Evolutionary conservation across 2,113 vertebrate species (phyloP).

Genomic region (Amia ocellicauda): DNA sequence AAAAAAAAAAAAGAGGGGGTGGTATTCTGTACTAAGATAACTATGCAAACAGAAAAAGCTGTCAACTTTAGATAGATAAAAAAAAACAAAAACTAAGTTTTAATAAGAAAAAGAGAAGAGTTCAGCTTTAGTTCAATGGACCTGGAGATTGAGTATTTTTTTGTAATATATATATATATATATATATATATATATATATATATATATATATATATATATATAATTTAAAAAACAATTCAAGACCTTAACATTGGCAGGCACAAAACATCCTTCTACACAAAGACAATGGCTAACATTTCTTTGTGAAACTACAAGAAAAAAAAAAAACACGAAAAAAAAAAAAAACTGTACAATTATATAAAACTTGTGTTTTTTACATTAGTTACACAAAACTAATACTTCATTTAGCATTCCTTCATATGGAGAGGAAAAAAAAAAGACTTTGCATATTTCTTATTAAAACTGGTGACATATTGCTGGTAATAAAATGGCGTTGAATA

Average conservation of each 20-base stretch:
- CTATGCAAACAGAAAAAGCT: not conserved
- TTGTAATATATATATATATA: slow-evolving; percentile 58
- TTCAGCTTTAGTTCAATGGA: slow-evolving; percentile 33
- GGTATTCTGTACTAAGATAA: too few relatives aligned
- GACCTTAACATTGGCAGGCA: slow-evolving; percentile 54
- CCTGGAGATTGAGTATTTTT: slow-evolving; percentile 63
- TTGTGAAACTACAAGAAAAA: slow-evolving; percentile 39
- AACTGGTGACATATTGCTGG: slow-evolving; percentile 88
- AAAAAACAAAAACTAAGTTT: slow-evolving; percentile 7
- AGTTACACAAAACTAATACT: slow-evolving; percentile 97
- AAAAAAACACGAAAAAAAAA: slow-evolving; percentile 54
- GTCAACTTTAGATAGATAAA: slow-evolving; percentile 19
- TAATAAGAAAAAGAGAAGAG: slow-evolving; percentile 3
- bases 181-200: slow-evolving; percentile 50
- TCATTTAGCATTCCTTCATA: slow-evolving; percentile 94
- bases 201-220: slow-evolving; percentile 55
- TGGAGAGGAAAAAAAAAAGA: slow-evolving; percentile 52
- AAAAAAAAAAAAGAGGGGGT: too few relatives aligned
- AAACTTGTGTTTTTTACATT: slow-evolving; percentile 98
- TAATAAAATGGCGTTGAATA: slow-evolving; percentile 60
- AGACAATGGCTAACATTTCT: slow-evolving; percentile 51
- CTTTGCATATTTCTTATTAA: slow-evolving; percentile 77
- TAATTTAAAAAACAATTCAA: slow-evolving; percentile 53
- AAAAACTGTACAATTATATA: slow-evolving; percentile 98
- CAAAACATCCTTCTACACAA: slow-evolving; percentile 51